Conservation (phyloP, 2,113 vertebrate species). For the Gnathonemus echidnorhynchus region DNA sequence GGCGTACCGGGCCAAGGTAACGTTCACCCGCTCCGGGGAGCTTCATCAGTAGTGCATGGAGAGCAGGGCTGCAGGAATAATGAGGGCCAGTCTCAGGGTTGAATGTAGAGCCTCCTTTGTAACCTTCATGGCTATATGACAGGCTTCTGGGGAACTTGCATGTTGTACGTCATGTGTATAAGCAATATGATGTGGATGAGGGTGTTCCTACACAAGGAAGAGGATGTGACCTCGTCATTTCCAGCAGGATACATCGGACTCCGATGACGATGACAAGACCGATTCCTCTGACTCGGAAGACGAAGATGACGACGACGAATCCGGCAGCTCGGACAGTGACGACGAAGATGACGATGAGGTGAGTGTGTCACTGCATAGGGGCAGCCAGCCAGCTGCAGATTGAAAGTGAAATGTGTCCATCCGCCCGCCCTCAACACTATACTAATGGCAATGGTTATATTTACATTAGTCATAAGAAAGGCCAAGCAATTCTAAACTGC, state of each 20-base stretch:
- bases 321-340: constrained; percentile 23
- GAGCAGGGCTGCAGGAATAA: background rate
- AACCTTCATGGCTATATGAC: background rate
- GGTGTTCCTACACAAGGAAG: background rate
- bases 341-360: constrained; percentile 1
- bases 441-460: background rate
- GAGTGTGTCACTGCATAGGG: background rate
- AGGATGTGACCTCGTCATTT: background rate
- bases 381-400: background rate
- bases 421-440: no score
- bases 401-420: background rate
- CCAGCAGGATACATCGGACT: constrained; percentile 26
- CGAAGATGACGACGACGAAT: constrained; percentile 14
- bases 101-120: background rate
- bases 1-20: constrained; percentile 54
- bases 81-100: no score
- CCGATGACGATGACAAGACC: constrained; percentile 25
- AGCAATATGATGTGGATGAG: background rate
- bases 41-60: background rate
- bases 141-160: background rate
- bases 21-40: background rate
- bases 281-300: constrained; percentile 23
- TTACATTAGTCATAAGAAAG: background rate
- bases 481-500: background rate
- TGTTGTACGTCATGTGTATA: background rate